Evolutionary conservation across 2,888 invertebrate species (phyloP).

Genomic region (Papilio gigon): DNA sequence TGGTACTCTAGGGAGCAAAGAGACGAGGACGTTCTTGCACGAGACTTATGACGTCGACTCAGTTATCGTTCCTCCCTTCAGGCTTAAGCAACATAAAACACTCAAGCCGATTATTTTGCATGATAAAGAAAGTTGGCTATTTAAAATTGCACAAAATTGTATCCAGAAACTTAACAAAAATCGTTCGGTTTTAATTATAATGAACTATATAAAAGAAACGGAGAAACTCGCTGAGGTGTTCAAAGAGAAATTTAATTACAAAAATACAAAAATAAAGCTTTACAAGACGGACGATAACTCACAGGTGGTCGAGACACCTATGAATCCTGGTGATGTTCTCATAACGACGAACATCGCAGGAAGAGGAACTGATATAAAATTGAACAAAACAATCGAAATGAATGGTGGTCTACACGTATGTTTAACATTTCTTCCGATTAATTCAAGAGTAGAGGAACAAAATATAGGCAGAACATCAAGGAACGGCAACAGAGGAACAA

Average conservation of each 20-base stretch:
- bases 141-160: constrained; percentile 41
- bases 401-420: constrained; percentile 44
- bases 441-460: constrained; percentile 43
- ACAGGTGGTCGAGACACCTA: constrained; percentile 31
- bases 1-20: constrained; percentile 42
- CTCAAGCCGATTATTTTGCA: constrained; percentile 34
- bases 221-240: constrained; percentile 33
- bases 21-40: constrained; percentile 37
- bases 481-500: constrained; percentile 42
- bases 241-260: constrained; percentile 31
- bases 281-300: constrained; percentile 41
- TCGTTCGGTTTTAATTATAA: constrained; percentile 41
- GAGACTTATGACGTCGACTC: constrained; percentile 41
- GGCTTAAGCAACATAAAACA: constrained; percentile 40
- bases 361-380: constrained; percentile 42
- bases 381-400: constrained; percentile 33
- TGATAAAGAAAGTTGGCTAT: constrained; percentile 20
- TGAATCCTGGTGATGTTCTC: constrained; percentile 41
- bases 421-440: constrained; percentile 41
- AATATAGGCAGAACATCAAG: constrained; percentile 43
- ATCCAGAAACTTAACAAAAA: constrained; percentile 38
- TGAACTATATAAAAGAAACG: constrained; percentile 42
- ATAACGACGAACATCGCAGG: constrained; percentile 44
- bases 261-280: constrained; percentile 38
- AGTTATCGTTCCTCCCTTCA: constrained; percentile 43